Evolutionary conservation across 2,113 vertebrate genomes (phyloP).

Genomic region (Dissostichus mawsoni): DNA sequence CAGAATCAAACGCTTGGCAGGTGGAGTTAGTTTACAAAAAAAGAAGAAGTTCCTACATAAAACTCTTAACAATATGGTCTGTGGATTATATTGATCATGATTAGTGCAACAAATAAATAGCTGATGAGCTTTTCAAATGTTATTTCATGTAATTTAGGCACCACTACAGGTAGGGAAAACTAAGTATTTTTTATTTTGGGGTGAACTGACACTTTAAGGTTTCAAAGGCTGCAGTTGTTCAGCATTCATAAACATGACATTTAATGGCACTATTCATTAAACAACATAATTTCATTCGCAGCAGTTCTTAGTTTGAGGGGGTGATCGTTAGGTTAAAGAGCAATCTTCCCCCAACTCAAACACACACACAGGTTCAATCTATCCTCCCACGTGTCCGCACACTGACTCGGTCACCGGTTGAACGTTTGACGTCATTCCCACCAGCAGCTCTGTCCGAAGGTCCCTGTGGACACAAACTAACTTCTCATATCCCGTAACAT

Average conservation of each 20-base stretch:
- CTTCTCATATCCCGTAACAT: constrained; percentile 44
- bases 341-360: not conserved
- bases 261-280: not conserved
- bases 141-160: too few relatives aligned
- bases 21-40: too few relatives aligned
- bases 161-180: too few relatives aligned
- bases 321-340: not conserved
- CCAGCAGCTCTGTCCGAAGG: constrained; percentile 48
- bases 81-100: too few relatives aligned
- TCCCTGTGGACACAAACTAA: constrained; percentile 32
- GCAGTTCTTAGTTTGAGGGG: constrained; percentile 1
- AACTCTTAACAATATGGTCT: too few relatives aligned
- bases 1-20: too few relatives aligned
- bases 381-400: constrained; percentile 43
- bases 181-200: too few relatives aligned
- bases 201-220: not conserved
- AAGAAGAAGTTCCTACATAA: too few relatives aligned
- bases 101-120: too few relatives aligned
- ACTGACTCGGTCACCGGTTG: constrained; percentile 16
- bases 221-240: not conserved
- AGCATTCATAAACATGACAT: not conserved
- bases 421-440: constrained; percentile 58
- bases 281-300: not conserved
- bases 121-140: too few relatives aligned
- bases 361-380: constrained; percentile 16